A percentile compares a stretch with the other conserved stretches of the same genome.
These are phyloP conservation scores for Monodelphis domestica DNA, from an alignment of 2,797 vertebrate species.

Conservation along the genomic window DNA sequence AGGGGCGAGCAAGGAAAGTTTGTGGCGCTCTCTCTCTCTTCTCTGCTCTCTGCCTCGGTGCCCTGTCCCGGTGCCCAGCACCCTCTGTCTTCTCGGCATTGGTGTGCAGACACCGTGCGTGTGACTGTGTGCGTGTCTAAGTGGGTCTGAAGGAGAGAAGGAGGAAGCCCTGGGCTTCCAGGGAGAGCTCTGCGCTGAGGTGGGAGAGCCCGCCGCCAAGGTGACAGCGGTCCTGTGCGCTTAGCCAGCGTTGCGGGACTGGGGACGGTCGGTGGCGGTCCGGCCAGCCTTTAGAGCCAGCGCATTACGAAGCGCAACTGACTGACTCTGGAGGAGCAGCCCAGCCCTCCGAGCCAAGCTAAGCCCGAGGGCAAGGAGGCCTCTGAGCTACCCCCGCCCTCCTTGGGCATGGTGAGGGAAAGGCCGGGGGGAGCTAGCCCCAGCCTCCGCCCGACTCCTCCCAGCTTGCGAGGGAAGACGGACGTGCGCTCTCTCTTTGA, in stretches of 20 bases:
- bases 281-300: not conserved
- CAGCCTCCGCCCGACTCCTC: slow-evolving; percentile 47
- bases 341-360: slow-evolving; percentile 9
- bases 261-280: not conserved
- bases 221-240: slow-evolving; percentile 22
- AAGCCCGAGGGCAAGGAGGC: slow-evolving; percentile 24
- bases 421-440: slow-evolving; percentile 33
- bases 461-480: slow-evolving; percentile 57
- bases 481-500: slow-evolving; percentile 43
- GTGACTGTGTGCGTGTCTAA: not conserved
- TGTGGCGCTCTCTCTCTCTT: slow-evolving; percentile 3
- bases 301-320: slow-evolving; percentile 78
- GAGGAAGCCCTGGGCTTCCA: slow-evolving; percentile 64
- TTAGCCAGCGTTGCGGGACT: not conserved
- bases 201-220: not conserved
- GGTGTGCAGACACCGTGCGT: not conserved
- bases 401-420: slow-evolving; percentile 63
- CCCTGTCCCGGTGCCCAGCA: not conserved
- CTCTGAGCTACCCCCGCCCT: not conserved
- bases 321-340: slow-evolving; percentile 64
- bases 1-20: slow-evolving; percentile 65
- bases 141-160: slow-evolving; percentile 80
- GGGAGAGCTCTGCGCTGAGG: slow-evolving; percentile 59
- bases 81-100: slow-evolving; percentile 21
- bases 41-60: slow-evolving; percentile 8